Conservation (phyloP, 1,140 invertebrate genomes). For the Ericerus pela region DNA sequence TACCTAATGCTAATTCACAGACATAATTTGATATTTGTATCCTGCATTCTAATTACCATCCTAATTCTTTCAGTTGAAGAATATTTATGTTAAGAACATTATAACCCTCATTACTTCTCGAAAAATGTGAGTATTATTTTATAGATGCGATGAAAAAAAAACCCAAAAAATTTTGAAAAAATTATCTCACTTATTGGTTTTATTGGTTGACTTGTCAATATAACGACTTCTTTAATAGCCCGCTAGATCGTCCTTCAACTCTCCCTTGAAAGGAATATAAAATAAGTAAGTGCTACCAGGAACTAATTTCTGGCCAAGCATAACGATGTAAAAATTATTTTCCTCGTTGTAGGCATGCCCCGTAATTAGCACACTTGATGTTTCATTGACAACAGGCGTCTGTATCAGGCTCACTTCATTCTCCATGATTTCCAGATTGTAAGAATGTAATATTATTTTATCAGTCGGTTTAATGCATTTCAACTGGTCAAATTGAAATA, state of each 20-base stretch:
- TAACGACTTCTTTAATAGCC: slow-evolving; percentile 75
- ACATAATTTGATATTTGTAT: background rate
- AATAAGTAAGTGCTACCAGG: slow-evolving; percentile 42
- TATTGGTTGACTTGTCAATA: slow-evolving; percentile 39
- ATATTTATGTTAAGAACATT: background rate
- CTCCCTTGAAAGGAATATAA: slow-evolving; percentile 46
- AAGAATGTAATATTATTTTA: background rate
- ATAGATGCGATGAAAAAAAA: background rate
- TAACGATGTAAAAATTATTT: slow-evolving; percentile 2
- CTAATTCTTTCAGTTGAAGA: too few relatives aligned
- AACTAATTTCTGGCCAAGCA: background rate
- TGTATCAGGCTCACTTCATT: background rate
- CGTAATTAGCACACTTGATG: background rate
- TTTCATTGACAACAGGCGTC: background rate
- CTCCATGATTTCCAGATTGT: background rate
- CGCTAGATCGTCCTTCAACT: slow-evolving; percentile 46
- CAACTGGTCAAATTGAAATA: background rate
- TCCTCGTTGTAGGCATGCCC: background rate
- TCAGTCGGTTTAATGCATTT: background rate
- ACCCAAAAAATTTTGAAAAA: too few relatives aligned
- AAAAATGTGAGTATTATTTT: background rate
- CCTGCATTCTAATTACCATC: background rate
- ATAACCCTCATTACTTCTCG: background rate
- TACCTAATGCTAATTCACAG: background rate
- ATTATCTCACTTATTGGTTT: slow-evolving; percentile 56